Percentiles rank a stretch among this genome's conserved stretches.
These are phyloP conservation scores for Loxodonta africana DNA, from an alignment of 2,113 vertebrate genomes.

Conservation along the genomic window DNA sequence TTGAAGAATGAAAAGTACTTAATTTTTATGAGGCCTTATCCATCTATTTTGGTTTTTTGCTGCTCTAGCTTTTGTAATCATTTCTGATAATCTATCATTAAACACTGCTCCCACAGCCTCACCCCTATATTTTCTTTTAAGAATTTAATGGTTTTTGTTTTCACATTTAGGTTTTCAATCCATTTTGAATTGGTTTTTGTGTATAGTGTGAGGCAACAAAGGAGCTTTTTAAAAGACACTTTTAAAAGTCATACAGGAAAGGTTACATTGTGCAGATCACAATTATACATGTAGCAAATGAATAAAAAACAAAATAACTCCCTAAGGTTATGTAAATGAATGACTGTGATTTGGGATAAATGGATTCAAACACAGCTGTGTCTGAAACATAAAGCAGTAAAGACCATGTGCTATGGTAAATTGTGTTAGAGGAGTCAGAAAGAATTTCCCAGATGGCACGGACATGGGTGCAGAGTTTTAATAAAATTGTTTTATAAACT, in stretches of 20 bases:
- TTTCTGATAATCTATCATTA: neutral
- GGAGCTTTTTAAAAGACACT: neutral
- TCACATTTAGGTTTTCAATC: neutral
- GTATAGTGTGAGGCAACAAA: neutral
- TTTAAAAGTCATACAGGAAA: conserved; percentile 30
- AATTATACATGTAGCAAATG: neutral
- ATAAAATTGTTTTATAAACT: conserved; percentile 5
- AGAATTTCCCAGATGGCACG: neutral
- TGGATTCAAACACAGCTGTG: neutral
- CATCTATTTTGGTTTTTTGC: neutral
- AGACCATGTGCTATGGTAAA: neutral
- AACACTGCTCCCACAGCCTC: neutral
- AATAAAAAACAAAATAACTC: conserved; percentile 15
- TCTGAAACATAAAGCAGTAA: neutral
- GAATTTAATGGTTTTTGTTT: neutral
- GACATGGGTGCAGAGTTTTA: neutral
- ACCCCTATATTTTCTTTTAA: neutral
- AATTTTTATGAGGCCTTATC: neutral
- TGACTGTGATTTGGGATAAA: neutral
- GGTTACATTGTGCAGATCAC: neutral
- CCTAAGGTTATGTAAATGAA: neutral
- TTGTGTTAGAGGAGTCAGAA: neutral
- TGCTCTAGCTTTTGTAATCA: neutral
- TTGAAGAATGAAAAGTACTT: neutral
- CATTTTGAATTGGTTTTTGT: neutral